Evolutionary conservation across 2,113 vertebrate genomes (phyloP).

Genomic region (Fregata magnificens): DNA sequence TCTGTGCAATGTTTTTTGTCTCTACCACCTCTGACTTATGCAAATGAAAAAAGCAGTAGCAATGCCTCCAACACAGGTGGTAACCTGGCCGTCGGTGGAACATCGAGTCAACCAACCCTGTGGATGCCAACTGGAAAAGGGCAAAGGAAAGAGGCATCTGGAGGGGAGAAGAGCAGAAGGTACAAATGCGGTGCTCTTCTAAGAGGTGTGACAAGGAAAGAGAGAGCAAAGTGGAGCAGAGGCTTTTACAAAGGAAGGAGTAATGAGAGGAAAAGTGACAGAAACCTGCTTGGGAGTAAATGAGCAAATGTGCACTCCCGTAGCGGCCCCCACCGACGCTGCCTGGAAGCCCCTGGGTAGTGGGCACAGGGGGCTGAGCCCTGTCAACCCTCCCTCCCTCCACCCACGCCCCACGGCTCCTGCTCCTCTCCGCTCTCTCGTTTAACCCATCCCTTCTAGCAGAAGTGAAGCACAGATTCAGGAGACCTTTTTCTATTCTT

Average conservation of each 20-base stretch:
- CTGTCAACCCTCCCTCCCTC: not conserved
- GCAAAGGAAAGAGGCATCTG: not conserved
- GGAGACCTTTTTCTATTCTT: not conserved
- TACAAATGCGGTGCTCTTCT: not conserved
- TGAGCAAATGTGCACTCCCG: no score
- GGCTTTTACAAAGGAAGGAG: not conserved
- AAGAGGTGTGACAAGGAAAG: not conserved
- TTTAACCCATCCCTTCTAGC: not conserved
- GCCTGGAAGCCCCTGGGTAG: not conserved
- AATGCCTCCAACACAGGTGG: not conserved
- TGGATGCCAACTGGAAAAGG: not conserved
- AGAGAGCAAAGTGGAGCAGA: not conserved
- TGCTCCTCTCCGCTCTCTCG: rapidly evolving
- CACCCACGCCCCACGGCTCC: not conserved
- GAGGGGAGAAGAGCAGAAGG: not conserved
- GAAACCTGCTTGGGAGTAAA: not conserved
- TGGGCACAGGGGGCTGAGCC: rapidly evolving
- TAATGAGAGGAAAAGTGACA: not conserved
- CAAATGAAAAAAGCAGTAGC: not conserved
- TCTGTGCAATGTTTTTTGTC: not conserved
- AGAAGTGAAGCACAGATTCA: not conserved
- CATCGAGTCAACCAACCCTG: rapidly evolving
- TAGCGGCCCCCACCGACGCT: rapidly evolving
- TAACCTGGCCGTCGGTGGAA: rapidly evolving
- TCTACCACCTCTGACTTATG: not conserved